Percentiles rank a stretch among this genome's conserved stretches.
phyloP scores from a whole-genome alignment of 2,888 invertebrate species.

The Epirrita christyi region DNA sequence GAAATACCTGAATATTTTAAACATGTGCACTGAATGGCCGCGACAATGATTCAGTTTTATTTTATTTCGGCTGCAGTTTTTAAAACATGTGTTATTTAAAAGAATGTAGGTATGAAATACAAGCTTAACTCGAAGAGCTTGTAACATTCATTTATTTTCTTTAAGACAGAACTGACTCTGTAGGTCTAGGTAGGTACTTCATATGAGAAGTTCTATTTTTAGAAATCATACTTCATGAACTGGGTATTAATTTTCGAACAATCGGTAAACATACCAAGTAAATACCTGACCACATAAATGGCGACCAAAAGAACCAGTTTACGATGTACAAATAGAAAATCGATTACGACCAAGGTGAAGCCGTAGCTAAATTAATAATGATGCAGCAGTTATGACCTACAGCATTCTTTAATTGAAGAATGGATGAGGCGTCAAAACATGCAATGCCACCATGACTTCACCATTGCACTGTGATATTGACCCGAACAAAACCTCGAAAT shows the following conservation, averaged over 20 bases:
- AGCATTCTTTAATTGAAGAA: conserved; percentile 22
- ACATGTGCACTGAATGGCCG: conserved; percentile 5
- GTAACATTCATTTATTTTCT: not conserved
- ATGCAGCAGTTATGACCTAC: conserved; percentile 24
- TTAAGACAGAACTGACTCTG: too few species aligned
- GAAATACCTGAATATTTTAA: not conserved
- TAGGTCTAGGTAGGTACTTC: too few species aligned
- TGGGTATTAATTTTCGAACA: not conserved
- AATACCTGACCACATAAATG: conserved; percentile 9
- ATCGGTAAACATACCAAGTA: not conserved
- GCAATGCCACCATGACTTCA: conserved; percentile 35
- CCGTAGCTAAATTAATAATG: conserved; percentile 27
- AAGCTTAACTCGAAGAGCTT: not conserved
- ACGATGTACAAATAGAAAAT: conserved; percentile 29
- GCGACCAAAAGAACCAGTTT: conserved; percentile 19
- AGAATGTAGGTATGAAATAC: not conserved
- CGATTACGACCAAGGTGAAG: conserved; percentile 31
- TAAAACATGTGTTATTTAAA: conserved; percentile 23
- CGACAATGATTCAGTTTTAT: conserved; percentile 29
- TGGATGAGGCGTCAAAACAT: conserved; percentile 20
- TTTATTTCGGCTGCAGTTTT: conserved; percentile 20
- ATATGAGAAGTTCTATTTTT: too few species aligned
- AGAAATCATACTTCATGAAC: too few species aligned
- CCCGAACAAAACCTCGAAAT: conserved; percentile 26
- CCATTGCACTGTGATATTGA: conserved; percentile 29